These are phyloP conservation scores for Acronicta alni DNA, from an alignment of 2,888 invertebrate species.

Conservation along the genomic window DNA sequence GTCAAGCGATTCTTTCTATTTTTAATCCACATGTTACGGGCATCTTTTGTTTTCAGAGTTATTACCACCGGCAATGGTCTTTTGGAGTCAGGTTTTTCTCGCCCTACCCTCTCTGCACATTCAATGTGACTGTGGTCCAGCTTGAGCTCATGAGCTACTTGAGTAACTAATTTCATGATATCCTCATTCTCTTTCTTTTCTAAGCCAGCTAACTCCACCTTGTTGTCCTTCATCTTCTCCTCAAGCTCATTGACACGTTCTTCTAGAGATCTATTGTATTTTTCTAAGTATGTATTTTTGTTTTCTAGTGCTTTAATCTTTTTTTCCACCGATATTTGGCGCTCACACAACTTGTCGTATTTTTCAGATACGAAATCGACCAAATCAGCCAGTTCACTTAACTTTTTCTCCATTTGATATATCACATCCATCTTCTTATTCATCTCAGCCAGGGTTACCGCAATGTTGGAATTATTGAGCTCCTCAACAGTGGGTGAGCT, in stretches of 20 bases:
- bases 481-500: background rate
- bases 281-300: constrained; percentile 14
- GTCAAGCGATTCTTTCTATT: constrained; percentile 6
- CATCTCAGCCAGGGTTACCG: constrained; percentile 5
- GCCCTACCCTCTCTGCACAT: constrained; percentile 13
- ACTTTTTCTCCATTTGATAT: constrained; percentile 15
- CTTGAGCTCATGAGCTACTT: constrained; percentile 7
- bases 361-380: constrained; percentile 27
- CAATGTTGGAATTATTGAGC: constrained; percentile 1
- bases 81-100: constrained; percentile 5
- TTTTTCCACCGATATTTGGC: constrained; percentile 3
- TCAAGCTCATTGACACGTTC: constrained; percentile 20
- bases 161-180: background rate
- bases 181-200: constrained; percentile 12
- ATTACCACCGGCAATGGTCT: constrained; percentile 7
- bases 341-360: constrained; percentile 12
- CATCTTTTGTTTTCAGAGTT: constrained; percentile 11
- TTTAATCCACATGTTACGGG: constrained; percentile 11
- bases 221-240: constrained; percentile 9
- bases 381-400: constrained; percentile 11
- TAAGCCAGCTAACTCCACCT: constrained; percentile 4
- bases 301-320: constrained; percentile 11
- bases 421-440: constrained; percentile 18
- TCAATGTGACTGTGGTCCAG: constrained; percentile 8
- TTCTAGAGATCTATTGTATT: constrained; percentile 13